phyloP scores from a whole-genome alignment of 2,113 vertebrate species.

The Ceuthmochares aereus region DNA sequence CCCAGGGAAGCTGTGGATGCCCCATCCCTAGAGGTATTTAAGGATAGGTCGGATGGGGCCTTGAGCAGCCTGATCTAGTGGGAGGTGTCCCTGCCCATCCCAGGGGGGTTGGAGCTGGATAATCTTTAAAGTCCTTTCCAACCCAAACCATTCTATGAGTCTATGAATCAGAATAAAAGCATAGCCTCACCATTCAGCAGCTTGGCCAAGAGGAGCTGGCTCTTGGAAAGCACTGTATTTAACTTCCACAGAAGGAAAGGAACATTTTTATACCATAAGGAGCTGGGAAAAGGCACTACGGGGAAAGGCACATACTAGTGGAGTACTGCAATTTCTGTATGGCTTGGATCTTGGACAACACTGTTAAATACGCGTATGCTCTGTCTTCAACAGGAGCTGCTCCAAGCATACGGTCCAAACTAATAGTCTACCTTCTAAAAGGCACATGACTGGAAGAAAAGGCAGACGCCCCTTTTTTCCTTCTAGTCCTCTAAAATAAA shows the following conservation, averaged over 20 bases:
- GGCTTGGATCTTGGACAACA: background rate
- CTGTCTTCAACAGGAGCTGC: background rate
- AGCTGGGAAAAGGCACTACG: background rate
- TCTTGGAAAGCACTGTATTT: background rate
- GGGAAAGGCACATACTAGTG: background rate
- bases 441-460: background rate
- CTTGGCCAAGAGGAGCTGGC: background rate
- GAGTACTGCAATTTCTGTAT: background rate
- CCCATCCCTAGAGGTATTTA: too few relatives aligned
- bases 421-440: background rate
- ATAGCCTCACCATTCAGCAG: background rate
- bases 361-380: background rate
- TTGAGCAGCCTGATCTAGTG: too few relatives aligned
- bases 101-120: too few relatives aligned
- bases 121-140: too few relatives aligned
- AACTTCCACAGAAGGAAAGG: background rate
- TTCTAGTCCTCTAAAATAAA: background rate
- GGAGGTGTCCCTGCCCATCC: too few relatives aligned
- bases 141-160: too few relatives aligned
- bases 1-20: too few relatives aligned
- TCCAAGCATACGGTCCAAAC: background rate
- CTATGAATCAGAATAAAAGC: background rate
- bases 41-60: too few relatives aligned
- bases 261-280: background rate
- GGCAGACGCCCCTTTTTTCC: background rate